These are phyloP conservation scores for Leptobrachium ailaonicum DNA, from an alignment of 2,113 vertebrate species.

Conservation along the genomic window DNA sequence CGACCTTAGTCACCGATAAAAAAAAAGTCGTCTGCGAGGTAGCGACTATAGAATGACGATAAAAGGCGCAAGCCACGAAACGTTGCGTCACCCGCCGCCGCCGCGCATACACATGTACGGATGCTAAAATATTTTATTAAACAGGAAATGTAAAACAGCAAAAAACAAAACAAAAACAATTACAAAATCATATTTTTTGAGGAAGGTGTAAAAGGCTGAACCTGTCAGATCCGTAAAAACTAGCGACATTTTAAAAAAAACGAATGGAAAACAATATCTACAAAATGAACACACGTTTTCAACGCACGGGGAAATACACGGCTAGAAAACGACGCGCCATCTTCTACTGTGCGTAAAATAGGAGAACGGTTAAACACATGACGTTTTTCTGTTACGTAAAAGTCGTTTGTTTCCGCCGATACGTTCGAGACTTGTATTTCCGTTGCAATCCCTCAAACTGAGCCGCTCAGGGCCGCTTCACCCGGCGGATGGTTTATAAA, in stretches of 20 bases:
- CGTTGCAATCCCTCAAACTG: too few relatives aligned
- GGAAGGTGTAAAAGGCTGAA: not conserved
- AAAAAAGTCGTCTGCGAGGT: too few relatives aligned
- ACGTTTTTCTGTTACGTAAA: too few relatives aligned
- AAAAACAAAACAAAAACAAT: not conserved
- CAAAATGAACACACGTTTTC: not conserved
- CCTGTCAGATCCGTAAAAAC: not conserved
- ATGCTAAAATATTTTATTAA: constrained; percentile 1
- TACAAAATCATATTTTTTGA: not conserved
- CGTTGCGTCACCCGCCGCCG: too few relatives aligned
- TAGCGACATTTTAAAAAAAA: not conserved
- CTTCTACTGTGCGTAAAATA: not conserved
- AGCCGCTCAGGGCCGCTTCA: too few relatives aligned
- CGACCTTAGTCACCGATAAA: too few relatives aligned
- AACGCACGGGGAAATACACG: not conserved
- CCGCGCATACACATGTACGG: too few relatives aligned
- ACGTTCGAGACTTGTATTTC: too few relatives aligned
- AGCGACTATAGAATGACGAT: too few relatives aligned
- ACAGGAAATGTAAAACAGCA: not conserved
- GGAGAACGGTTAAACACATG: not conserved
- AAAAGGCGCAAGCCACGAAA: too few relatives aligned
- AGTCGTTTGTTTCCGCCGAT: too few relatives aligned
- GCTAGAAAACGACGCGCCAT: not conserved
- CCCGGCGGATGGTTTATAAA: too few relatives aligned
- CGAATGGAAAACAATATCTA: not conserved